Base-by-base conservation (phyloP, 2,888 invertebrate species). In the Criorhina ranunculi region DNA sequence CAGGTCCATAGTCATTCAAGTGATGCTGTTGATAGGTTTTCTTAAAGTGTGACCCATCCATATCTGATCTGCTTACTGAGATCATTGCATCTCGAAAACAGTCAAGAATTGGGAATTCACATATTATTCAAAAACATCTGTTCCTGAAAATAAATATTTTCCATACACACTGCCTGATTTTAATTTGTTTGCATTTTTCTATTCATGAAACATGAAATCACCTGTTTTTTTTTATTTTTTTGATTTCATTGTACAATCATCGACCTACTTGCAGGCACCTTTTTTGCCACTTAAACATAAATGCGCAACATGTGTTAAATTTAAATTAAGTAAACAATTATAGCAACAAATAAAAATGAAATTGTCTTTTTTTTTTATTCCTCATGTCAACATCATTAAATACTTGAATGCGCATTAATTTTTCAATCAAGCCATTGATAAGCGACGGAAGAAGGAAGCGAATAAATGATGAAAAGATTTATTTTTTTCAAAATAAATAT, bases 381-480 rank as follows among this genome's bases (percentile, higher is more conserved):
- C 29, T n/a, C 51, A 12, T 51, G 29, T 51, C 29, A 51, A 31
- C 29, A n/a, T 19, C 17, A 33, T 35, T 64, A 46, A 19, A n/a
- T 19, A 19, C 33, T 33, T 49, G 35, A 64, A 33, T 64, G 49
- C 49, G 46, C 46, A 35, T 12, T 49, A 35, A 33, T 49, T 64
- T 33, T 19, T 64, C 19, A 64, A 49, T 46, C n/a, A 49, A 62
- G 33, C 46, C 31, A 33, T 31, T 51, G 29, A 12, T 46, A 17
- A 46, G 33, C 62, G 15, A 44, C 17, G 1, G 0, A n/a, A 15
- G 8, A 17, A 31, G 15, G 40, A n/a, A n/a, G n/a, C 11, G 24
- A 6, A 24, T 51, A 29, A 51, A 24, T 4, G 42, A 12, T n/a
- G n/a, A 8, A 42, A 42, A 8, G 42, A n/a, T n/a, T n/a, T 51